Base-by-base conservation (phyloP, 2,113 vertebrate species). In the Burhinus bistriatus region DNA sequence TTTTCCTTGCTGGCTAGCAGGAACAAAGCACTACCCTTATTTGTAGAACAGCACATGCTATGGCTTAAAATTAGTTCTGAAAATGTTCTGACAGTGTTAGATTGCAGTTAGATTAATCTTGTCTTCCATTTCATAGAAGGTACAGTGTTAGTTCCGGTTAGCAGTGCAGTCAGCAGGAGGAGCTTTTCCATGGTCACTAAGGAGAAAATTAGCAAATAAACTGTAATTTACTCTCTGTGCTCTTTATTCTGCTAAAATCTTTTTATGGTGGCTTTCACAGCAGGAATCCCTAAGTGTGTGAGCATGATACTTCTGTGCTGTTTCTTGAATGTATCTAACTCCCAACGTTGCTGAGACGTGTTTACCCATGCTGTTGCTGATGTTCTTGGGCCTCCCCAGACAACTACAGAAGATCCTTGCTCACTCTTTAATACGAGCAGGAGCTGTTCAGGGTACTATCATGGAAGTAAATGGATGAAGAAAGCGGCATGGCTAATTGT, bases 321-420 rank as follows among this genome's bases (percentile, higher is more conserved):
- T 71, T 82, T 65, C 44, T 61, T 44, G 66, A 59, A 23, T 5
- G 9, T 23, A 23, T 13, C 7, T 5, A 6, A 14, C 23, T 93
- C 15, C 42, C 34, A 49, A 30, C 14, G 17, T 62, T 93, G 25
- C 57, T 55, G 42, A 58, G 2, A 47, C 9, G 1, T 4, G 2
- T 44, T 68, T 73, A 18, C 25, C 42, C 30, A 12, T 0, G 0
- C 68, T 49, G 34, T 6, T 75, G 66, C 49, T 86, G 25, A 4
- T 71, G 89, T 18, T 52, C 11, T 73, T 0, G 3, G 23, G 26
- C 20, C 22, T 72, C 21, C 19, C 47, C 62, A 52, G 9, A 11
- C 23, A 61, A 3, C 25, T 44, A 1, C 12, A 21, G 45, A 16
- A 71, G 9, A 14, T 27, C 32, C 49, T 49, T 81, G n/a, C 49